Conservation (phyloP, 2,888 invertebrate species). For the Gandaritis pyraliata region DNA sequence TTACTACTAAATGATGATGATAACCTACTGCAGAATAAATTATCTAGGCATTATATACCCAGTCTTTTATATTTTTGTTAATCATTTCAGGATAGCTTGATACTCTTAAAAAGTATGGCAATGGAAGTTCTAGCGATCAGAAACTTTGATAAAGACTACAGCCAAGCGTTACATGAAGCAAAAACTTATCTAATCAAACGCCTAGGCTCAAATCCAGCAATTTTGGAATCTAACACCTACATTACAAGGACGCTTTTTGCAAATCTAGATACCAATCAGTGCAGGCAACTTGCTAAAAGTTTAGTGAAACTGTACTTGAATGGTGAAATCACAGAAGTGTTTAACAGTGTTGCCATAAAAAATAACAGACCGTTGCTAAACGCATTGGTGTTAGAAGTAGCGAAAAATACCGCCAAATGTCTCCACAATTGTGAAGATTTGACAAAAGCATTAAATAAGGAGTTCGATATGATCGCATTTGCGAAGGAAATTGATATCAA, state of each 20-base stretch:
- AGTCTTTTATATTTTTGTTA: too few species aligned
- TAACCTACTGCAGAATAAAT: too few species aligned
- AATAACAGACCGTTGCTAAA: constrained; percentile 64
- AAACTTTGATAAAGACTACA: constrained; percentile 39
- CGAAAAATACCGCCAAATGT: constrained; percentile 61
- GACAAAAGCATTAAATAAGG: constrained; percentile 61
- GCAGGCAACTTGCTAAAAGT: constrained; percentile 62
- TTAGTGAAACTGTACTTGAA: constrained; percentile 58
- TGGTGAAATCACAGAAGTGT: constrained; percentile 49
- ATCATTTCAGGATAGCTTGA: constrained; percentile 65
- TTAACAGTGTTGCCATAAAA: constrained; percentile 54
- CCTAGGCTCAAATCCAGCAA: constrained; percentile 49
- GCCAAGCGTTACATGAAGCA: constrained; percentile 44
- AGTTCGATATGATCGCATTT: constrained; percentile 61
- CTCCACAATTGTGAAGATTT: constrained; percentile 63
- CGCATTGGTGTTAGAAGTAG: constrained; percentile 61
- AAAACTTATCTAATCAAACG: constrained; percentile 67
- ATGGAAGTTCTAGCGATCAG: constrained; percentile 52
- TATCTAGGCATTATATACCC: too few species aligned
- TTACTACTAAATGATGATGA: too few species aligned
- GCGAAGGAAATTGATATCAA: constrained; percentile 54
- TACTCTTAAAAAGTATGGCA: constrained; percentile 65
- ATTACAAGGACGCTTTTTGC: constrained; percentile 59
- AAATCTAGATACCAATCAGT: constrained; percentile 62
- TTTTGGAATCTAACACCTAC: constrained; percentile 53